These are phyloP conservation scores for Harpegnathos saltator DNA, from an alignment of 1,140 invertebrate genomes.

Conservation along the genomic window DNA sequence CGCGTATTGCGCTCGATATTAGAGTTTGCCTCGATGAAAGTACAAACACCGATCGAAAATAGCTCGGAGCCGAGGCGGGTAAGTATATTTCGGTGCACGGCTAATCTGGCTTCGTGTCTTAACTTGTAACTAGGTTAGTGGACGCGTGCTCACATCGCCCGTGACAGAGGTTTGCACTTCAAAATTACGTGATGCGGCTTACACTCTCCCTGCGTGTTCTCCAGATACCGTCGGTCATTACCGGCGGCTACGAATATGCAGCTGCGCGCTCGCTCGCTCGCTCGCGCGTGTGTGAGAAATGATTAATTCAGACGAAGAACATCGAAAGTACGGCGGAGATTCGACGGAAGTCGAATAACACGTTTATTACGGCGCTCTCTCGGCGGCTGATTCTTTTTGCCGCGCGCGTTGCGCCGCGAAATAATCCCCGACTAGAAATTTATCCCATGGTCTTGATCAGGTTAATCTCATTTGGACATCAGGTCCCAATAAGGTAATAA, in stretches of 20 bases:
- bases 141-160: slow-evolving; percentile 65
- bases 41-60: slow-evolving; percentile 33
- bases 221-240: slow-evolving; percentile 60
- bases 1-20: too few species aligned
- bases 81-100: slow-evolving; percentile 60
- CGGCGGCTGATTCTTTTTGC: too few species aligned
- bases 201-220: slow-evolving; percentile 28
- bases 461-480: too few species aligned
- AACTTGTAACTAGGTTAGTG: slow-evolving; percentile 68
- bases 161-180: slow-evolving; percentile 59
- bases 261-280: too few species aligned
- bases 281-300: slow-evolving; percentile 15
- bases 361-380: slow-evolving; percentile 36
- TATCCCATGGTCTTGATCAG: too few species aligned
- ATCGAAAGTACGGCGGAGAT: slow-evolving; percentile 34
- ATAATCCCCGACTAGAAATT: too few species aligned
- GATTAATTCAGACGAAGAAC: slow-evolving; percentile 34
- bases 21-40: too few species aligned
- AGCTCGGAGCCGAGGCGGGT: slow-evolving; percentile 35
- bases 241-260: slow-evolving; percentile 36
- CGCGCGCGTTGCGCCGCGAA: too few species aligned
- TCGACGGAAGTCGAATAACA: slow-evolving; percentile 50
- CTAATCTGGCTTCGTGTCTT: slow-evolving; percentile 64
- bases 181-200: slow-evolving; percentile 66
- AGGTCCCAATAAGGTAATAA: too few species aligned